Conservation (phyloP, 2,888 invertebrate species). For the Sarcophaga carnaria region DNA sequence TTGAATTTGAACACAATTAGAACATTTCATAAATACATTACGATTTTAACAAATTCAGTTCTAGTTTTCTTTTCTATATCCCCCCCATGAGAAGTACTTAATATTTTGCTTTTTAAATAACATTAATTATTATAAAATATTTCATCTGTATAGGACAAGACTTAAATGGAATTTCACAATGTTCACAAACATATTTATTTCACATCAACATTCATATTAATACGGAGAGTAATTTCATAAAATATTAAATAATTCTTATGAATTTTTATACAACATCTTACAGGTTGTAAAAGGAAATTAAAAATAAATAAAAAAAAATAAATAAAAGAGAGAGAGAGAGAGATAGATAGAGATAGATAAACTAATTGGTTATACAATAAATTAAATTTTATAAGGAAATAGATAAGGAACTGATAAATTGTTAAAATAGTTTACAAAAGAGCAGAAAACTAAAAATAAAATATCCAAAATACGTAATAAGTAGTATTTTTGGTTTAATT, state of each 20-base stretch:
- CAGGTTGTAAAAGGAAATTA: constrained; percentile 14
- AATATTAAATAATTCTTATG: constrained; percentile 1
- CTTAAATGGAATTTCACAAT: too few relatives aligned
- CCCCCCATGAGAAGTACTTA: too few relatives aligned
- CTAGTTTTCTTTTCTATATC: too few relatives aligned
- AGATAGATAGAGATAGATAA: too few relatives aligned
- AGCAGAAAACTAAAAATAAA: background rate
- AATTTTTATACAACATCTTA: constrained; percentile 34
- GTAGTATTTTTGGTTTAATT: constrained; percentile 15
- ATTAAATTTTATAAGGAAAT: background rate
- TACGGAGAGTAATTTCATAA: constrained; percentile 10
- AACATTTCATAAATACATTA: too few relatives aligned
- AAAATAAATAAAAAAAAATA: background rate
- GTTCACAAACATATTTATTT: background rate
- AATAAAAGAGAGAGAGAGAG: too few relatives aligned
- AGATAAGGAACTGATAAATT: background rate
- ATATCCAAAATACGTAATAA: background rate
- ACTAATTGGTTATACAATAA: background rate
- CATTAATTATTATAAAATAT: too few relatives aligned
- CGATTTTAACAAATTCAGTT: too few relatives aligned
- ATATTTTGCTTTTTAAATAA: too few relatives aligned
- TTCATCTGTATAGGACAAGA: too few relatives aligned
- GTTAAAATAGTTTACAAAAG: too few relatives aligned
- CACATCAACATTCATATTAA: constrained; percentile 37
- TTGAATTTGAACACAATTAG: too few relatives aligned